Evolutionary conservation across 2,888 invertebrate species (phyloP), one percentile per base, ranked within the genome.

Genomic region (Calephelis perditalis): DNA sequence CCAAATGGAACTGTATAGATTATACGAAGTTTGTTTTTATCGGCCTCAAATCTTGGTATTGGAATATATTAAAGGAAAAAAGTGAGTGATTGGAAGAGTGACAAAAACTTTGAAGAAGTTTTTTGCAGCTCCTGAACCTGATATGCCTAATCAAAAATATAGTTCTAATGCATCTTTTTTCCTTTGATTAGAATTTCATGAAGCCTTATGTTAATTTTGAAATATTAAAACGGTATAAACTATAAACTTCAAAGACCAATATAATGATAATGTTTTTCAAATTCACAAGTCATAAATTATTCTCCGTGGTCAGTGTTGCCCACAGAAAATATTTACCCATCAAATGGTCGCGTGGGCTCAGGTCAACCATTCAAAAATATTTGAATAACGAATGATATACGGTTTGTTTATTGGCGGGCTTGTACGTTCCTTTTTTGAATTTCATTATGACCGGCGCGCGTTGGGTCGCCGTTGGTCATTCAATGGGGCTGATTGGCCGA

Each of bases 391-490:
- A 85, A 88, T 90, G 90, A 90, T 90, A 83, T 89, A 90, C 86
- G 89, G 86, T 88, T 89, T 90, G 90, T 90, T 90, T 90, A 90
- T 90, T 88, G 87, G 89, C 82, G 83, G 85, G 89, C 84, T 79
- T 80, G 82, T 81, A 71, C 82, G 77, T 79, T 84, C 77, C 81
- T 84, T 84, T 82, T 87, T 88, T 78, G 79, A 86, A 86, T 82
- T 82, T 74, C 78, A 87, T 89, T 88, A 87, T 85, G 86, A 86
- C 86, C 86, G 83, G 74, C 84, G 84, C 79, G 77, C 82, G 82
- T 75, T 76, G 78, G 87, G 88, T 88, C 86, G 40, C 73, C 75
- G 73, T 73, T 78, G 87, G 86, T 84, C 85, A 85, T 76, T 76
- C 73, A 68, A 68, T 76, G 78, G 84, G 81, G 79, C 71, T 71